Base-by-base conservation (phyloP, 2,113 vertebrate genomes). In the Gopherus evgoodei region DNA sequence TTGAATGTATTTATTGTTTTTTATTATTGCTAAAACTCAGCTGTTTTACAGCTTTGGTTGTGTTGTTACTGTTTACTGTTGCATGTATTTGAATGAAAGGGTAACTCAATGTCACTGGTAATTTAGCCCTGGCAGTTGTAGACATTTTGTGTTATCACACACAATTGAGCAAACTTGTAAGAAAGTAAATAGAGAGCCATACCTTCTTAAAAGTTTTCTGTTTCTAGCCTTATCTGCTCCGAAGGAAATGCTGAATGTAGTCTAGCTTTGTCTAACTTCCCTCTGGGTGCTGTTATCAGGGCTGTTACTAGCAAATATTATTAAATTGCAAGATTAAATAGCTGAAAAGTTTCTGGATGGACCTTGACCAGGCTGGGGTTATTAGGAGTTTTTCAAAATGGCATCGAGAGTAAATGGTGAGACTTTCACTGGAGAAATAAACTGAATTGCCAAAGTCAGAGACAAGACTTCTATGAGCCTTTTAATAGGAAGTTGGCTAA, bases 141-240 rank as follows among this genome's bases (percentile, higher is more conserved):
- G 65, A 5, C 2, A 2, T 57, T 57, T 76, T 50, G 50, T 24
- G 42, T 75, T 72, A 72, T 38, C n/a, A 38, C 62, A 49, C 81
- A 81, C 62, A 29, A 17, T 21, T 11, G 1, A 2, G 9, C 65
- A 72, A 19, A 72, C 7, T n/a, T n/a, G n/a, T 72, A 72, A 72
- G n/a, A 24, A 1, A 53, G 8, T 0, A 31, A 65, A n/a, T 27
- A 49, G 49, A 80, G 56, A 29, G 16, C 8, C 8, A 1, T 52
- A 27, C 27, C 3, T 65, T 35, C 16, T 54, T 57, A 2, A 49
- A 7, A 49, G 1, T 5, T 90, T 50, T 50, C 81, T 24, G 81
- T 24, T 35, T 6, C 53, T 17, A 31, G 24, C 27, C 79, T 82
- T n/a, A 27, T 38, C 12, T 19, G 27, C 35, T 62, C 57, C 5